These are phyloP conservation scores for Hippopotamus amphibius DNA, from an alignment of 2,113 vertebrate genomes.

Conservation along the genomic window DNA sequence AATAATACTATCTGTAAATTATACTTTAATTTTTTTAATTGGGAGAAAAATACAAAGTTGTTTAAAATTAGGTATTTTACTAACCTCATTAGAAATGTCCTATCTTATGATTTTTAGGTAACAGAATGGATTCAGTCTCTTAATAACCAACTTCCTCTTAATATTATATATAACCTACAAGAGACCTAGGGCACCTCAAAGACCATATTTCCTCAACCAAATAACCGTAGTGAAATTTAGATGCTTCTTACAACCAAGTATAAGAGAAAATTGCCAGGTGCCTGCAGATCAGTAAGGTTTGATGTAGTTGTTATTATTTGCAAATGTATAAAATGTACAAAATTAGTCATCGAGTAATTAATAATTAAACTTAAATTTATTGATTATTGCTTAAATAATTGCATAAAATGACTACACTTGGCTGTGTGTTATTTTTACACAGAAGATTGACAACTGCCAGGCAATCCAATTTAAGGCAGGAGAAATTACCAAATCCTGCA, in stretches of 20 bases:
- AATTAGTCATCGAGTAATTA: conserved; percentile 50
- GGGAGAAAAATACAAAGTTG: not conserved
- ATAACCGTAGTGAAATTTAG: not conserved
- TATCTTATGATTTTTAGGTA: not conserved
- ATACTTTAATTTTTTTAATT: not conserved
- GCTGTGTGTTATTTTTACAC: conserved; percentile 11
- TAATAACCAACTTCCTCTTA: conserved; percentile 3
- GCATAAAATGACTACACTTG: not conserved
- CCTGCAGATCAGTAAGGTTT: not conserved
- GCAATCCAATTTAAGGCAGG: conserved; percentile 31
- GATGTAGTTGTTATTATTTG: conserved; percentile 28
- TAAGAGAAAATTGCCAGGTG: not conserved
- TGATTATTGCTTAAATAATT: conserved; percentile 15
- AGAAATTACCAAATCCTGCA: not conserved
- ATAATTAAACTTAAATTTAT: conserved; percentile 39
- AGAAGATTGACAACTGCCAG: conserved; percentile 34
- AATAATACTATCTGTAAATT: not conserved
- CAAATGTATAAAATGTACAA: conserved; percentile 30
- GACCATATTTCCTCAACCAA: not conserved
- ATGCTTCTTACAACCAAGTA: not conserved
- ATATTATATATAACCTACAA: not conserved
- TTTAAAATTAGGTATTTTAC: not conserved
- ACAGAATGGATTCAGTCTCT: not conserved
- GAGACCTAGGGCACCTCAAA: not conserved
- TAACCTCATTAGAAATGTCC: conserved; percentile 27